Evolutionary conservation across 2,888 invertebrate genomes (phyloP), one percentile per base, ranked within the genome.

Genomic region (Nomada fabriciana): DNA sequence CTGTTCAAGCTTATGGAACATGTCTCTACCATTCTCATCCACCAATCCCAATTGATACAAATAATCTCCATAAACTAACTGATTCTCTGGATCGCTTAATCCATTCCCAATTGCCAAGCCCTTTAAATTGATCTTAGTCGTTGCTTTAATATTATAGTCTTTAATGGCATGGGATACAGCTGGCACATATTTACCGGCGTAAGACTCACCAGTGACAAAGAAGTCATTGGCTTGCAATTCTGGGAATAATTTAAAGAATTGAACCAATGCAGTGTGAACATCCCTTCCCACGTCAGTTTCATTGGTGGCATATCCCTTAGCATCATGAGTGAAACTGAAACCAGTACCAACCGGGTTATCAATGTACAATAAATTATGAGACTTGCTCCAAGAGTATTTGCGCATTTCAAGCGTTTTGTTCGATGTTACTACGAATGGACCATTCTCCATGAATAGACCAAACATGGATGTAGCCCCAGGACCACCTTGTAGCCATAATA

Each of bases 331-430:
- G 90, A 98, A 98, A 94, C 98, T 98, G 92, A 97, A 99, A 0
- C 98, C 98, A 2, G 98, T 97, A 2, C 98, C 98, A 0, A 98
- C 98, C 0, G 98, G 98, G 93, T 98, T 98, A 93, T 99, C 98
- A 75, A 99, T 97, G 92, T 97, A 99, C 73, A 99, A 95, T 59
- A 98, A 94, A 88, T 97, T 96, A 92, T 97, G 97, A 13, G 96
- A 96, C 57, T 95, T 94, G 74, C 96, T 96, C 98, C 98, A 99
- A 11, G 97, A 96, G 88, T 96, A 97, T 88, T 97, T 95, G 57
- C 98, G 95, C 83, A 95, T 94, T 84, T 95, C 94, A 69, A 97
- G 93, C 88, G 92, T 93, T 91, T 94, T 91, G 59, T 93, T 93
- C 10, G 87, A 86, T 67, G 95, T 95, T 0, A 97, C 95, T 67